Base-by-base conservation (phyloP, 2,113 vertebrate genomes). In the Hyperoodon ampullatus region DNA sequence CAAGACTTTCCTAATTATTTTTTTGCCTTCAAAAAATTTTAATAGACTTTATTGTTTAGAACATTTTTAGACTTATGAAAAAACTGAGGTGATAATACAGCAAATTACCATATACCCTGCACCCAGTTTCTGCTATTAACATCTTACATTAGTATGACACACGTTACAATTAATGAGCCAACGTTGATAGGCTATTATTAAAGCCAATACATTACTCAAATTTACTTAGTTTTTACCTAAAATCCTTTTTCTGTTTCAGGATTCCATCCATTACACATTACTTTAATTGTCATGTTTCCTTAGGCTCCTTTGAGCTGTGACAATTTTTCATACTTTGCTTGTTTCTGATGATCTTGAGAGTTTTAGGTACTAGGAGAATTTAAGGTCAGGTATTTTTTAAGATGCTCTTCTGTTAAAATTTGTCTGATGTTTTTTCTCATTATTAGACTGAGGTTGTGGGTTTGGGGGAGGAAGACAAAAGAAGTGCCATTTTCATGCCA, bases 171-270 rank as follows among this genome's bases (percentile, higher is more conserved):
- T 86, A 75, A 81, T 63, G 23, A 90, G 58, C n/a, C 16, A 33
- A 6, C 30, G 8, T 58, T 92, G 74, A 77, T 21, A 50, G 0
- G 16, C 8, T 58, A 44, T 71, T 71, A 14, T 86, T 85, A 91
- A 95, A 93, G 55, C 74, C 33, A 68, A 83, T 68, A 61, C 16
- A 86, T 95, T 74, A 72, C 23, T 68, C n/a, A 42, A 6, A 80
- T 90, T 87, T 96, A 8, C 74, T 80, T 92, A 61, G 6, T 72
- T 97, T 91, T 80, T 47, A 80, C 72, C 28, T 71, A 60, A 44
- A 71, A 21, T 63, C 47, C 42, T 61, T 75, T 70, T 95, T 88
- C 66, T 77, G 50, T 55, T 47, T 26, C 72, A 83, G 55, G 30
- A 89, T 42, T 80, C 39, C 35, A 85, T 33, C 33, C 78, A 47